A percentile compares a stretch with the other conserved stretches of the same genome.
Conservation (phyloP, 1,140 invertebrate genomes). For the Drosophila melanogaster region Release_6_plus_ISO1_MT NC_004354.4:8868501-8869000, state of each 20-base stretch:
- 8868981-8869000: slow-evolving; percentile 12
- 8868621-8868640: slow-evolving; percentile 46
- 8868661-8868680: slow-evolving; percentile 39
- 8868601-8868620: slow-evolving; percentile 15
- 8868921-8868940: slow-evolving; percentile 15
- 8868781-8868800: neutral
- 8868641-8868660: slow-evolving; percentile 7
- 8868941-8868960: slow-evolving; percentile 4
- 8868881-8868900: slow-evolving; percentile 18
- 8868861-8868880: slow-evolving; percentile 25
- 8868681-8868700: slow-evolving; percentile 47
- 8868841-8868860: slow-evolving; percentile 8
- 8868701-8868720: slow-evolving; percentile 52
- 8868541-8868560: neutral
- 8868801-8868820: slow-evolving; percentile 13
- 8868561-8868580: no score
- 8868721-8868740: slow-evolving; percentile 23
- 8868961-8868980: neutral
- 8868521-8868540: slow-evolving; percentile 3
- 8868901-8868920: slow-evolving; percentile 10
- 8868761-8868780: neutral
- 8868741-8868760: slow-evolving; percentile 31
- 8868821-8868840: slow-evolving; percentile 5
- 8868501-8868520: neutral
- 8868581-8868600: neutral